phyloP scores from a whole-genome alignment of 2,888 invertebrate genomes.

The Brachynemurus nebulosus region DNA sequence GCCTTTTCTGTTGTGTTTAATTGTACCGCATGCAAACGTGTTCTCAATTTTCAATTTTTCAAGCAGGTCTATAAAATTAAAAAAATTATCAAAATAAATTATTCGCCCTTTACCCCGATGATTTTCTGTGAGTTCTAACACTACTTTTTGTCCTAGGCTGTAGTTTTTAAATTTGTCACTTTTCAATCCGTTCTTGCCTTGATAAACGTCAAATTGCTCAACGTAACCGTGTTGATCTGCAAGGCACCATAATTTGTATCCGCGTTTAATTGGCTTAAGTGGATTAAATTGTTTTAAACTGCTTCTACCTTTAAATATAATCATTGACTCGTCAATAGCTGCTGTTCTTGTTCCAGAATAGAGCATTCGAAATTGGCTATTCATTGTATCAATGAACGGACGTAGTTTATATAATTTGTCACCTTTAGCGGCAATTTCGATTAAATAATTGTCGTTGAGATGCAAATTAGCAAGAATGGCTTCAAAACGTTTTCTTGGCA shows the following conservation, averaged over 20 bases:
- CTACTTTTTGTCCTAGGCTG: slow-evolving; percentile 18
- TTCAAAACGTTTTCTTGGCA: slow-evolving; percentile 6
- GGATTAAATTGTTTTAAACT: slow-evolving; percentile 12
- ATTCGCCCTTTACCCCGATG: slow-evolving; percentile 13
- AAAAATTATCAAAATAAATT: slow-evolving; percentile 16
- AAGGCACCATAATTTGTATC: slow-evolving; percentile 14
- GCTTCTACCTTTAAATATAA: slow-evolving; percentile 9
- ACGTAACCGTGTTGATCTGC: slow-evolving; percentile 16
- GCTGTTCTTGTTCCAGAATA: slow-evolving; percentile 9
- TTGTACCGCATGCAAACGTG: slow-evolving; percentile 17
- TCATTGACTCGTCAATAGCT: slow-evolving; percentile 10
- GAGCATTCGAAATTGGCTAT: slow-evolving; percentile 6
- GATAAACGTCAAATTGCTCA: slow-evolving; percentile 17
- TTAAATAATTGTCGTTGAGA: slow-evolving; percentile 10
- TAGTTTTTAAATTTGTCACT: slow-evolving; percentile 10
- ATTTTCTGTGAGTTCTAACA: slow-evolving; percentile 16
- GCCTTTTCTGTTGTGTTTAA: slow-evolving; percentile 12
- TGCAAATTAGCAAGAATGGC: slow-evolving; percentile 10
- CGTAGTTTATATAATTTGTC: slow-evolving; percentile 12
- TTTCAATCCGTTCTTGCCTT: slow-evolving; percentile 13
- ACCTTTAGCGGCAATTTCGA: not conserved
- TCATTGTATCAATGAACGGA: slow-evolving; percentile 10
- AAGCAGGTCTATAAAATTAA: slow-evolving; percentile 14
- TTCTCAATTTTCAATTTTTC: slow-evolving; percentile 16
- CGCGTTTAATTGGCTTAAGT: slow-evolving; percentile 11